A percentile compares a stretch with the other conserved stretches of the same genome.
phyloP scores from a whole-genome alignment of 2,797 vertebrate genomes.

The Chanos chanos region DNA sequence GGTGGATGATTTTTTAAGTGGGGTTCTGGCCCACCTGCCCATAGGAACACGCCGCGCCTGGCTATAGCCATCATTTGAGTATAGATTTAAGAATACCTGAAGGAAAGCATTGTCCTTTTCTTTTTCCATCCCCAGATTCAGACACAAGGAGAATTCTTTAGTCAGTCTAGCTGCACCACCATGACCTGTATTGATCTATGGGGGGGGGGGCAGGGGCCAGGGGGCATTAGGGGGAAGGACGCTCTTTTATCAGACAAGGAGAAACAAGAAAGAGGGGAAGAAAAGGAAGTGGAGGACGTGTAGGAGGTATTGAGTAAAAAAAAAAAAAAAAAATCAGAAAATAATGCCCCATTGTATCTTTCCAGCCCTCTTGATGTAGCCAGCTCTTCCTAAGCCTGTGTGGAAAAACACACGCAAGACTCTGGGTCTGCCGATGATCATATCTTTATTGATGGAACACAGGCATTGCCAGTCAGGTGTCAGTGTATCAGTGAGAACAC shows the following conservation, averaged over 20 bases:
- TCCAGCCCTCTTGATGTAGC: no score
- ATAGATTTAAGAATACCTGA: constrained; percentile 31
- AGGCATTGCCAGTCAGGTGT: constrained; percentile 44
- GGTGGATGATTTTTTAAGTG: no score
- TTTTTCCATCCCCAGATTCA: constrained; percentile 25
- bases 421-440: constrained; percentile 55
- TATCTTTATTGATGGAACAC: constrained; percentile 68
- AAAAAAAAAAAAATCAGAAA: constrained; percentile 1
- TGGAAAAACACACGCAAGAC: no score
- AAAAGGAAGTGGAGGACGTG: constrained; percentile 40
- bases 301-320: constrained; percentile 2
- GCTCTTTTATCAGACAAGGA: constrained; percentile 35
- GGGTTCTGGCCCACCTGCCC: constrained; percentile 19
- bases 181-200: constrained; percentile 61
- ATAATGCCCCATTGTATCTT: no score
- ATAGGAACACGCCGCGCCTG: constrained; percentile 26
- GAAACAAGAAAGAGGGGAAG: constrained; percentile 12
- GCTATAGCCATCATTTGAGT: constrained; percentile 24
- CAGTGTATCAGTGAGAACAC: constrained; percentile 68
- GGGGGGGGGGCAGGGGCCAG: constrained; percentile 45
- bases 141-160: constrained; percentile 46
- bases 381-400: no score
- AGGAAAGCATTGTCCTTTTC: constrained; percentile 7
- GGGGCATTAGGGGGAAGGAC: constrained; percentile 64
- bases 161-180: constrained; percentile 38